Percentiles rank a stretch among this genome's conserved stretches.
Conservation (phyloP, 2,797 vertebrate species). For the Chaunax sp. region DNA sequence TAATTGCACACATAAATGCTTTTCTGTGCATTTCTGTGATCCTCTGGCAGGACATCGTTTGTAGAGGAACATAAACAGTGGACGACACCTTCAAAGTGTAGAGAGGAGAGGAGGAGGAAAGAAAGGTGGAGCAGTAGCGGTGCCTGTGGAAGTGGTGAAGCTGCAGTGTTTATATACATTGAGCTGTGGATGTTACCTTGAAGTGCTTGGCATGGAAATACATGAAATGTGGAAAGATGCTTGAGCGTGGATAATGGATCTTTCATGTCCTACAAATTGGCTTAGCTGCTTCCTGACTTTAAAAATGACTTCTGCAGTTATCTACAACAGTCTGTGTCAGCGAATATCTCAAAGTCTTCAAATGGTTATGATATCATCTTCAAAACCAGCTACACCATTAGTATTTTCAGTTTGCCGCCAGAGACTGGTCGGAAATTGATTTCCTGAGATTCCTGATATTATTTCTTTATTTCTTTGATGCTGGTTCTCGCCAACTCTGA, state of each 20-base stretch:
- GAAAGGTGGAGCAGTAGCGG: conserved; percentile 21
- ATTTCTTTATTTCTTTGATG: conserved; percentile 9
- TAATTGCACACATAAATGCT: too few relatives aligned
- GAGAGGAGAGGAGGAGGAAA: conserved; percentile 13
- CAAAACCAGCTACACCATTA: conserved; percentile 11
- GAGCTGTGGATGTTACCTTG: conserved; percentile 7
- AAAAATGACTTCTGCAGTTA: conserved; percentile 13
- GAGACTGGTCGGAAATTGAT: conserved; percentile 31
- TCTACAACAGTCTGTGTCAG: conserved; percentile 5
- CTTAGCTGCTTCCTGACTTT: conserved; percentile 17
- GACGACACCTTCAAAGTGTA: conserved; percentile 14
- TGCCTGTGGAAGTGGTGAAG: conserved; percentile 18
- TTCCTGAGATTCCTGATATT: conserved; percentile 39
- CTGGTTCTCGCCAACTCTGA: conserved; percentile 21
- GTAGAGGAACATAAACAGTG: conserved; percentile 7
- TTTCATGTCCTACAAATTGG: conserved; percentile 1
- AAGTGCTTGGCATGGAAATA: conserved; percentile 21
- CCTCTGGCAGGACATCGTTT: conserved; percentile 13
- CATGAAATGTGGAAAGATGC: background rate
- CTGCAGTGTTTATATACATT: conserved; percentile 7
- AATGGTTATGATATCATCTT: conserved; percentile 27
- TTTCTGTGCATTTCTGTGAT: conserved; percentile 32
- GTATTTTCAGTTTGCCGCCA: conserved; percentile 19
- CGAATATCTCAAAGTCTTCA: conserved; percentile 23
- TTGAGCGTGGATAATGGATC: conserved; percentile 24